phyloP scores from a whole-genome alignment of 2,888 invertebrate species.

The Sinodicranocentrus sp. region DNA sequence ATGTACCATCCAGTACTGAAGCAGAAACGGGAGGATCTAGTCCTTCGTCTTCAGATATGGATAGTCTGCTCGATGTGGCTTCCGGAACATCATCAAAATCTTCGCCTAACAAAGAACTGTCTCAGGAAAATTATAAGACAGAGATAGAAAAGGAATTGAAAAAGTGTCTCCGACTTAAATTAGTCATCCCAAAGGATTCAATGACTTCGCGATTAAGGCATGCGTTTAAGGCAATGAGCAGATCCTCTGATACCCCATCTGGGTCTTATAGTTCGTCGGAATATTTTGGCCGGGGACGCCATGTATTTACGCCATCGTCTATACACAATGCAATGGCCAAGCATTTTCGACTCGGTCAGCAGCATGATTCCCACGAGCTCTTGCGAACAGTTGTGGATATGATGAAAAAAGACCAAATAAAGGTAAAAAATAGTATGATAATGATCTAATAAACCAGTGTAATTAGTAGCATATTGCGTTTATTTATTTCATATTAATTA shows the following conservation, averaged over 20 bases:
- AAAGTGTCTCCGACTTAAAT: conserved; percentile 61
- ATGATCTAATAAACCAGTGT: no score
- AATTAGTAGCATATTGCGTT: no score
- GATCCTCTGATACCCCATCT: conserved; percentile 60
- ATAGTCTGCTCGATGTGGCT: conserved; percentile 70
- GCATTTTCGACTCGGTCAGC: conserved; percentile 94
- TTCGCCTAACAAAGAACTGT: conserved; percentile 51
- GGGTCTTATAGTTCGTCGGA: conserved; percentile 42
- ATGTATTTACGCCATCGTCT: conserved; percentile 68
- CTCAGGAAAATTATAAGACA: conserved; percentile 42
- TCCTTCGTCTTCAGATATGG: conserved; percentile 68
- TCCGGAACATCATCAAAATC: conserved; percentile 61
- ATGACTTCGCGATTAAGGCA: conserved; percentile 73
- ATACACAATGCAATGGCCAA: conserved; percentile 72
- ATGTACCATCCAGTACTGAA: conserved; percentile 28
- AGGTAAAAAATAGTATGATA: no score
- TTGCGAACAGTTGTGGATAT: conserved; percentile 81
- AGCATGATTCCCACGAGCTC: conserved; percentile 98
- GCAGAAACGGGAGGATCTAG: conserved; percentile 59
- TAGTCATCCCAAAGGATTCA: conserved; percentile 72
- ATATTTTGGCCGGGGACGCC: conserved; percentile 55
- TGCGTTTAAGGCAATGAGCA: conserved; percentile 73
- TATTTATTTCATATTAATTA: no score
- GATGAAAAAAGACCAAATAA: conserved; percentile 76
- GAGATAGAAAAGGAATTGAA: conserved; percentile 70